These are phyloP conservation scores for Mellilla xanthometata DNA, from an alignment of 2,888 invertebrate genomes.

Conservation along the genomic window DNA sequence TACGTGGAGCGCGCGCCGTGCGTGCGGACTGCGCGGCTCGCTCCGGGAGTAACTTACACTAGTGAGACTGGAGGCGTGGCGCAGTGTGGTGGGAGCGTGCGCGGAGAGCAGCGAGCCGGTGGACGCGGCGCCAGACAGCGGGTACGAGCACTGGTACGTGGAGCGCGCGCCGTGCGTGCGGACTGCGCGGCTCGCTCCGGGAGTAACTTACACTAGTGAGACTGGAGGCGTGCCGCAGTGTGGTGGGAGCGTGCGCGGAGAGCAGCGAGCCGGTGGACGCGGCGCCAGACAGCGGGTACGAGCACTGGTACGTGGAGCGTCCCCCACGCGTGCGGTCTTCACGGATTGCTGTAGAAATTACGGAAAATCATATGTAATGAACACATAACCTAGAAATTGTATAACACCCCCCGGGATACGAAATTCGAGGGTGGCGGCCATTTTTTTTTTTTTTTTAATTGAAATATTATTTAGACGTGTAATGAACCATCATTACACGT, in stretches of 20 bases:
- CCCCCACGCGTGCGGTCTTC: conserved; percentile 98
- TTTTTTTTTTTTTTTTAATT: too few species aligned
- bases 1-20: too few species aligned
- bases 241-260: conserved; percentile 66
- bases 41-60: conserved; percentile 51
- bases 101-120: conserved; percentile 73
- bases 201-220: conserved; percentile 65
- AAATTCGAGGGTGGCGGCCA: too few species aligned
- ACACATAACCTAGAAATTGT: too few species aligned
- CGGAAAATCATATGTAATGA: too few species aligned
- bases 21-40: too few species aligned
- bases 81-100: conserved; percentile 65
- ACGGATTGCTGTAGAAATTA: conserved; percentile 91
- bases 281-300: conserved; percentile 91
- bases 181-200: too few species aligned
- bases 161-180: too few species aligned
- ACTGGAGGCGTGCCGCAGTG: conserved; percentile 75
- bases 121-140: conserved; percentile 87
- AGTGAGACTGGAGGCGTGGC: conserved; percentile 77
- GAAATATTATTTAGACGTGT: too few species aligned
- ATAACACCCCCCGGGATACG: too few species aligned
- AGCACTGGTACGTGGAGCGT: conserved; percentile 97
- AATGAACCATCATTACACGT: too few species aligned
- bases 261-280: conserved; percentile 81
- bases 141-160: too few species aligned